These are phyloP conservation scores for Danionella cerebrum DNA, from an alignment of 2,113 vertebrate species.

Conservation along the genomic window DNA sequence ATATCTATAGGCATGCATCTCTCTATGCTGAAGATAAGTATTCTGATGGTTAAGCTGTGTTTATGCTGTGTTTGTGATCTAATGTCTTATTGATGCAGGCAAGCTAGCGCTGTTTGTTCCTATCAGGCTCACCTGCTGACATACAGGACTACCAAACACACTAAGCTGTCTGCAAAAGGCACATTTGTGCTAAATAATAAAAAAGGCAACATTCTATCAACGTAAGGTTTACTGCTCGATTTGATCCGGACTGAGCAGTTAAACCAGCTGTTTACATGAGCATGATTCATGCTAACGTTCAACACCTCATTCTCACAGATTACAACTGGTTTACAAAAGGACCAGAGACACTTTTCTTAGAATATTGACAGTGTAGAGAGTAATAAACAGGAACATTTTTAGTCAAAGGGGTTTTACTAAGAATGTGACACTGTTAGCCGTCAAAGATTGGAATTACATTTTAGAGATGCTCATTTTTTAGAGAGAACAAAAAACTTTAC, in stretches of 20 bases:
- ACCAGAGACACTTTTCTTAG: constrained; percentile 25
- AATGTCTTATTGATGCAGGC: constrained; percentile 61
- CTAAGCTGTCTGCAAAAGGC: constrained; percentile 24
- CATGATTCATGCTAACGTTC: constrained; percentile 41
- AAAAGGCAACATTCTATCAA: constrained; percentile 42
- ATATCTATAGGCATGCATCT: too few relatives aligned
- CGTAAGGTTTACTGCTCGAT: constrained; percentile 36
- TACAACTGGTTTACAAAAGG: constrained; percentile 10
- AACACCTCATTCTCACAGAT: constrained; percentile 12
- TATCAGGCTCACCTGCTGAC: constrained; percentile 51
- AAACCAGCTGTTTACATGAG: constrained; percentile 33
- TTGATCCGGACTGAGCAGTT: constrained; percentile 34
- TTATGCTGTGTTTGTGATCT: constrained; percentile 49
- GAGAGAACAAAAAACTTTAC: too few relatives aligned
- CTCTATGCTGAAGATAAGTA: too few relatives aligned
- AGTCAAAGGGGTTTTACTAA: too few relatives aligned
- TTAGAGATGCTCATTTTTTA: too few relatives aligned
- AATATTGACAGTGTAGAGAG: constrained; percentile 26
- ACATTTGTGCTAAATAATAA: constrained; percentile 49
- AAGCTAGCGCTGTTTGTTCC: constrained; percentile 54
- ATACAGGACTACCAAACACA: constrained; percentile 49
- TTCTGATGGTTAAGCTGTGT: constrained; percentile 24
- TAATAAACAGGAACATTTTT: too few relatives aligned
- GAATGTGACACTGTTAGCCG: too few relatives aligned
- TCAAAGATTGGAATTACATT: too few relatives aligned